Evolutionary conservation across 2,113 vertebrate genomes (phyloP).

Genomic region (Sander lucioperca): DNA sequence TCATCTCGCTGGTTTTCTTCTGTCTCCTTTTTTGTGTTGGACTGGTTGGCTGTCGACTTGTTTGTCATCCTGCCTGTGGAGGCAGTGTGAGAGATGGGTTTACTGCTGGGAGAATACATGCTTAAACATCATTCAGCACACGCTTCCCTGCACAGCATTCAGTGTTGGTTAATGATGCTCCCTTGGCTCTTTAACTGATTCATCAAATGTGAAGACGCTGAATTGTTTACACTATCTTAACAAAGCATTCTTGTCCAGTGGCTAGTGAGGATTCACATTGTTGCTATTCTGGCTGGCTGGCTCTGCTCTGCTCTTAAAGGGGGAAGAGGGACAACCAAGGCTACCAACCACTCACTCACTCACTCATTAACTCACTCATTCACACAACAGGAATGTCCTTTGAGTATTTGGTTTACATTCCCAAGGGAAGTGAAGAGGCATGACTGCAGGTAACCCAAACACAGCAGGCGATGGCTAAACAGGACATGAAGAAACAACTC

Average conservation of each 20-base stretch:
- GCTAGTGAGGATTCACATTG: neutral
- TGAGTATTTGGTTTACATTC: slow-evolving; percentile 30
- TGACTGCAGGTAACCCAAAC: slow-evolving; percentile 48
- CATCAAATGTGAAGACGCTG: slow-evolving; percentile 7
- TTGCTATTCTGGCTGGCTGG: neutral
- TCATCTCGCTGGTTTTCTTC: slow-evolving; percentile 73
- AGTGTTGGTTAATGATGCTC: neutral
- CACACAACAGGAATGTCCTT: slow-evolving; percentile 12
- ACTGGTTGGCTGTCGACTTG: slow-evolving; percentile 75
- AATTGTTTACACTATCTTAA: slow-evolving; percentile 28
- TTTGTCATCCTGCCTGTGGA: slow-evolving; percentile 84
- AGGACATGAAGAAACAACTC: slow-evolving; percentile 50
- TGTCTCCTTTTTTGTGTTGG: slow-evolving; percentile 75
- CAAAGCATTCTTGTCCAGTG: slow-evolving; percentile 5
- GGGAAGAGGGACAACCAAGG: neutral
- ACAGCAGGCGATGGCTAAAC: slow-evolving; percentile 49
- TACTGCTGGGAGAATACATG: neutral
- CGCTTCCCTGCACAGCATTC: neutral
- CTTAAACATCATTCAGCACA: neutral
- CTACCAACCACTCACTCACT: slow-evolving; percentile 21
- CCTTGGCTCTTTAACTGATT: neutral
- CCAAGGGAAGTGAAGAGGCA: slow-evolving; percentile 25
- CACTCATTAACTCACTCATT: slow-evolving; percentile 1
- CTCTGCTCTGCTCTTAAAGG: neutral
- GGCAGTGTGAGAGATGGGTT: slow-evolving; percentile 8